Conservation (phyloP, 1,140 invertebrate genomes). For the Oedothorax gibbosus region DNA sequence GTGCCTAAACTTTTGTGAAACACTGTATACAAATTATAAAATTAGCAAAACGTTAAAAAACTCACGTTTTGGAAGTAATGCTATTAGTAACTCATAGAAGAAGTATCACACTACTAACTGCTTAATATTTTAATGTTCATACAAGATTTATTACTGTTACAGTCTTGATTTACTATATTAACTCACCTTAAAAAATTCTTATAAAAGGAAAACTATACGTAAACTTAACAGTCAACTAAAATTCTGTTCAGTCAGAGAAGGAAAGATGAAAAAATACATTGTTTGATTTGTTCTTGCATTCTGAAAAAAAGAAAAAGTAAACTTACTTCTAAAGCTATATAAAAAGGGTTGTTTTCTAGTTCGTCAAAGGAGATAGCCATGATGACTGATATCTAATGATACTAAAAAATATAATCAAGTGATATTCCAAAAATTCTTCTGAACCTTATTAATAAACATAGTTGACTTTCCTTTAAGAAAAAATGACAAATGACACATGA, state of each 20-base stretch:
- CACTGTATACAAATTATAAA: too few species aligned
- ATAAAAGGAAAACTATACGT: too few species aligned
- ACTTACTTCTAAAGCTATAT: slow-evolving; percentile 37
- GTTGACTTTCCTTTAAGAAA: neutral
- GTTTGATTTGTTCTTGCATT: neutral
- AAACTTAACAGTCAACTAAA: too few species aligned
- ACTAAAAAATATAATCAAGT: neutral
- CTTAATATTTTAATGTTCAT: too few species aligned
- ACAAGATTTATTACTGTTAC: too few species aligned
- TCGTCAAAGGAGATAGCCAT: slow-evolving; percentile 40
- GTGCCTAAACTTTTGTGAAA: too few species aligned
- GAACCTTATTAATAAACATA: neutral
- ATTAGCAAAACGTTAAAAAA: too few species aligned
- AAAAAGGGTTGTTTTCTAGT: slow-evolving; percentile 42
- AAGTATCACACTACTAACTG: too few species aligned
- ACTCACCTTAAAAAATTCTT: too few species aligned
- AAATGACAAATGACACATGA: neutral
- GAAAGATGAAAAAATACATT: neutral
- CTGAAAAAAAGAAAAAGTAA: neutral
- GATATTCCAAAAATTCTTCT: neutral
- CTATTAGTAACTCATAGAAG: too few species aligned
- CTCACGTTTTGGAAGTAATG: too few species aligned
- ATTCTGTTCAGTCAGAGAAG: neutral
- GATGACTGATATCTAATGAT: neutral
- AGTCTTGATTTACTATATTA: too few species aligned